Base-by-base conservation (phyloP, 2,797 vertebrate genomes). In the Pogonophryne albipinna region DNA sequence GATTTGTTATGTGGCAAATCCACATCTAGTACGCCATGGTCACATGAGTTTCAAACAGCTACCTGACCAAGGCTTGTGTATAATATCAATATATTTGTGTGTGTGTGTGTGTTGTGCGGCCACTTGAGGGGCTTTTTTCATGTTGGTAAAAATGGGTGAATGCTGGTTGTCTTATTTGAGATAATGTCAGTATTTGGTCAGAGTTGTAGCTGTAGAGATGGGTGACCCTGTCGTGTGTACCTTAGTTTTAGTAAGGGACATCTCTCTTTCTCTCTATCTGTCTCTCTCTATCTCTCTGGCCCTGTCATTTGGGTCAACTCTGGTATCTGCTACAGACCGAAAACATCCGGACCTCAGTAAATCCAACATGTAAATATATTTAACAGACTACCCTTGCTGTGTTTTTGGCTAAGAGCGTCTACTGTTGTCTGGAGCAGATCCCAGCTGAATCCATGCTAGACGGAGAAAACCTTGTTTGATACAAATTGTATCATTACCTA, bases 401-500 rank as follows among this genome's bases (percentile, higher is more conserved):
- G 77, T 65, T 67, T 74, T 69, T 57, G 77, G 53, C 63, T 7
- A 6, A 57, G 59, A 13, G 79, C 72, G 57, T 67, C 49, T 46
- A 2, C 66, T 46, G 85, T 76, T 80, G 83, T 87, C 90, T 89
- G 85, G 89, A 85, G 83, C 89, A 92, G 93, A 94, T 93, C 90
- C 90, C 94, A 90, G 94, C 90, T 90, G 94, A 94, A 93, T 94
- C 94, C 94, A 94, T 78, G 93, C 95, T 91, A 96, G 94, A 95
- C 96, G 95, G 96, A 97, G 96, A 96, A 95, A 97, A 87, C 94
- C 93, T 95, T 91, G 96, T 97, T 93, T 97, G 97, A 99, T 99
- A 98, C 97, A 98, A 99, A 98, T 99, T 99, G 97, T 99, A 98
- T 99, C 97, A 92, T 97, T 95, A 97, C 96, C 94, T 87, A 95